Conservation (phyloP, 1,140 invertebrate genomes). For the Ectropis grisescens region DNA sequence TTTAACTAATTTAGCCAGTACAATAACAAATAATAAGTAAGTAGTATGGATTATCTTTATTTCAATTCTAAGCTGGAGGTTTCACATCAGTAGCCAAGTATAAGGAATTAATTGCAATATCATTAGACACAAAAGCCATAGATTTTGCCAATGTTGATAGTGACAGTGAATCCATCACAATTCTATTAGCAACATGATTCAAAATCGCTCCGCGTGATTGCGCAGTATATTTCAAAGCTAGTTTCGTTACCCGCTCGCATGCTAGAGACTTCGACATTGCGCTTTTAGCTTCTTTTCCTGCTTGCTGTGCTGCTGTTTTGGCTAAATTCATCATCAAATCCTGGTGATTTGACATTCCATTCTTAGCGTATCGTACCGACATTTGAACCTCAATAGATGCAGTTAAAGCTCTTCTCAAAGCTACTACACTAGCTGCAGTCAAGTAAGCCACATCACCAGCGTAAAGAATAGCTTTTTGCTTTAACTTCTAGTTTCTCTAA, state of each 20-base stretch:
- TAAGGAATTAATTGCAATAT: slow-evolving; percentile 60
- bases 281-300: slow-evolving; percentile 56
- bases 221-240: slow-evolving; percentile 58
- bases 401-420: slow-evolving; percentile 49
- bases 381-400: slow-evolving; percentile 60
- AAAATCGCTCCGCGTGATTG: slow-evolving; percentile 50
- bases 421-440: slow-evolving; percentile 54
- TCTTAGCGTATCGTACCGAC: slow-evolving; percentile 55
- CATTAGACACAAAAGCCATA: slow-evolving; percentile 59
- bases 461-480: slow-evolving; percentile 56
- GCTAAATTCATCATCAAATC: slow-evolving; percentile 63
- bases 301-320: slow-evolving; percentile 57
- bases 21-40: too few relatives aligned
- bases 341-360: slow-evolving; percentile 57
- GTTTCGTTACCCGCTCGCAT: slow-evolving; percentile 49
- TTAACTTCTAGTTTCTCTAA: slow-evolving; percentile 45
- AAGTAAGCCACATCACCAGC: slow-evolving; percentile 59
- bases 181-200: slow-evolving; percentile 54
- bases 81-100: slow-evolving; percentile 59
- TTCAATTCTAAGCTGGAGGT: slow-evolving; percentile 24
- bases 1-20: too few relatives aligned
- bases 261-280: slow-evolving; percentile 52
- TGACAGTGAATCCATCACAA: slow-evolving; percentile 57
- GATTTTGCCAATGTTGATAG: slow-evolving; percentile 54
- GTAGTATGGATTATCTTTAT: too few relatives aligned